Evolutionary conservation across 2,888 invertebrate genomes (phyloP), one percentile per base, ranked within the genome.

Genomic region (Xanthia togata): DNA sequence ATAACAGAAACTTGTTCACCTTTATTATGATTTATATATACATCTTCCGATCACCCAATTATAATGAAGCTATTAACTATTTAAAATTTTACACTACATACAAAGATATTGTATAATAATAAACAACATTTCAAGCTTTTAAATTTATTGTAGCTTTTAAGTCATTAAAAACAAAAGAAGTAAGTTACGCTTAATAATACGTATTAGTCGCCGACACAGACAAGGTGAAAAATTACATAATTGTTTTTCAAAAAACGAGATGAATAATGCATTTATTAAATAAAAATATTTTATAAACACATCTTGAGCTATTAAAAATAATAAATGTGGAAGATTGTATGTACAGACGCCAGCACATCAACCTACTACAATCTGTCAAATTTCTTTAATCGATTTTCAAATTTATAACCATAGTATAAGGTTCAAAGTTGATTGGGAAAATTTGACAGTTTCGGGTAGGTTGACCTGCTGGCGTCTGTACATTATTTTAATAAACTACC

Each of bases 1-100:
- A 57, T 68, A 57, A 64, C 47, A 60, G 60, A 67, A 81, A 82
- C 81, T 74, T 70, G 87, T 85, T 88, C 76, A 88, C 89, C 89
- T 89, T 89, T 88, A 35, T 62, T 35, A 75, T 81, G 60, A 86
- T 85, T 82, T 88, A 88, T 57, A 44, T 1, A 88, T 60, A 44
- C 4, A 31, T 79, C 63, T 59, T 14, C 68, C 55, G 57, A 76
- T 73, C 60, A 57, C 20, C 60, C 23, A 71, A 68, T 59, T 65
- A 70, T 55, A 59, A 65, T 67, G 12, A 67, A 71, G 57, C 57
- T 62, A 68, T 63, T 35, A 57, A 50, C 12, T 80, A 23, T 17
- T n/a, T 53, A 31, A 60, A 47, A 55, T 23, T 47, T n/a, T 1
- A 70, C 20, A 59, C 44, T 20, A 59, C 14, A n/a, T 26, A 50